Percentiles rank a stretch among this genome's conserved stretches.
Conservation (phyloP, 2,113 vertebrate species). For the Nannospalax galili region DNA sequence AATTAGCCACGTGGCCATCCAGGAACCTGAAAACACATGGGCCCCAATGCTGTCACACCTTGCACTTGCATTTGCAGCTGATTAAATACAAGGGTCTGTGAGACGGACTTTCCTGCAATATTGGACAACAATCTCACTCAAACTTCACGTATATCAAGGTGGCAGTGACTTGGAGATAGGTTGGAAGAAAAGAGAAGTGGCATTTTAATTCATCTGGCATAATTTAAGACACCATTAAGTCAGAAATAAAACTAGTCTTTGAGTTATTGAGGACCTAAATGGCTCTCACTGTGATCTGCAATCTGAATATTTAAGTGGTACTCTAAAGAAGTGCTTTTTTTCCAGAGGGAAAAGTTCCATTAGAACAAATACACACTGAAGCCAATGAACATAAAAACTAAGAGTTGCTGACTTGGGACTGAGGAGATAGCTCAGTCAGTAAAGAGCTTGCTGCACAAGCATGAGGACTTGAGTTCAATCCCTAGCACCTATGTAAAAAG, state of each 20-base stretch:
- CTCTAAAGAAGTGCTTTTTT: constrained; percentile 55
- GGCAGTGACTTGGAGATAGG: neutral
- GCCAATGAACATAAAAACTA: constrained; percentile 17
- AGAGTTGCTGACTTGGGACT: neutral
- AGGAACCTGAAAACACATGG: constrained; percentile 40
- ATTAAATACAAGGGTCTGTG: constrained; percentile 30
- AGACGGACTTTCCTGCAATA: neutral
- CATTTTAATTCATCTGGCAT: constrained; percentile 15
- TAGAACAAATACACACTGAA: constrained; percentile 41
- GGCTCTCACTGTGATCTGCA: constrained; percentile 49
- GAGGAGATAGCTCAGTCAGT: neutral
- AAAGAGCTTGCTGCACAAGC: neutral
- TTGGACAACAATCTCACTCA: constrained; percentile 1
- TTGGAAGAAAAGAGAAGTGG: neutral
- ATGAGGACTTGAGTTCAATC: neutral
- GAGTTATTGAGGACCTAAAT: constrained; percentile 37
- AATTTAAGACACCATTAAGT: constrained; percentile 52
- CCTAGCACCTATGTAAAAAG: neutral
- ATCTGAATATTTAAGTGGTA: constrained; percentile 65
- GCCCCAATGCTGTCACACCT: constrained; percentile 51
- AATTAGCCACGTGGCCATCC: constrained; percentile 54
- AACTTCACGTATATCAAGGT: neutral
- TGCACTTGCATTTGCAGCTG: constrained; percentile 32
- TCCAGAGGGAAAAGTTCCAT: constrained; percentile 35
- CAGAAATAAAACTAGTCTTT: constrained; percentile 13